These are phyloP conservation scores for Eupithecia subumbrata DNA, from an alignment of 2,888 invertebrate species.

Conservation along the genomic window DNA sequence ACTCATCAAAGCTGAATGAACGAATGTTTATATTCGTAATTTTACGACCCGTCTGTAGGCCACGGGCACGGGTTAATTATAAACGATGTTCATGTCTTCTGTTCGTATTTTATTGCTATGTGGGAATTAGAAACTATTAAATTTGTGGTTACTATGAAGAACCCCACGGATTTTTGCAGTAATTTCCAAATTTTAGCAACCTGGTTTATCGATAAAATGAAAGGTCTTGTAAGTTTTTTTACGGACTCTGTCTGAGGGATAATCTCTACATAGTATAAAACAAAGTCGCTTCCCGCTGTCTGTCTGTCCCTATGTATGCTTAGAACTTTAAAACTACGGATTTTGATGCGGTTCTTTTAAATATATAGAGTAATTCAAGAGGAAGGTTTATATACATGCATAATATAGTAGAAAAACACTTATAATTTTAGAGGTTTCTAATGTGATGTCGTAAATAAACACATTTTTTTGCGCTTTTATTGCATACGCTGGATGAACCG, in stretches of 20 bases:
- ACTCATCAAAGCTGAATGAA: conserved; percentile 25
- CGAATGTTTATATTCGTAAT: conserved; percentile 31
- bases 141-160: not conserved
- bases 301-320: too few species aligned
- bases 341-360: too few species aligned
- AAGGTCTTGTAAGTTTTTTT: not conserved
- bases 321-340: too few species aligned
- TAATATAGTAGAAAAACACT: too few species aligned
- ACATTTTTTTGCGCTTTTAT: too few species aligned
- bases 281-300: too few species aligned
- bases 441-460: too few species aligned
- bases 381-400: too few species aligned
- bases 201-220: not conserved
- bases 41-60: conserved; percentile 54
- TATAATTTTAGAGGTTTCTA: too few species aligned
- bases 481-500: too few species aligned
- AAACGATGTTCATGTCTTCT: conserved; percentile 52
- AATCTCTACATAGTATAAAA: too few species aligned
- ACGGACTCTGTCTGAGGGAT: not conserved
- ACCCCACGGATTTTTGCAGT: not conserved
- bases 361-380: too few species aligned
- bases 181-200: not conserved
- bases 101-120: conserved; percentile 10
- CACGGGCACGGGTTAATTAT: conserved; percentile 62
- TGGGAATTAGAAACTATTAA: not conserved